Evolutionary conservation across 2,888 invertebrate species (phyloP).

Genomic region (Odontomyia ornata): DNA sequence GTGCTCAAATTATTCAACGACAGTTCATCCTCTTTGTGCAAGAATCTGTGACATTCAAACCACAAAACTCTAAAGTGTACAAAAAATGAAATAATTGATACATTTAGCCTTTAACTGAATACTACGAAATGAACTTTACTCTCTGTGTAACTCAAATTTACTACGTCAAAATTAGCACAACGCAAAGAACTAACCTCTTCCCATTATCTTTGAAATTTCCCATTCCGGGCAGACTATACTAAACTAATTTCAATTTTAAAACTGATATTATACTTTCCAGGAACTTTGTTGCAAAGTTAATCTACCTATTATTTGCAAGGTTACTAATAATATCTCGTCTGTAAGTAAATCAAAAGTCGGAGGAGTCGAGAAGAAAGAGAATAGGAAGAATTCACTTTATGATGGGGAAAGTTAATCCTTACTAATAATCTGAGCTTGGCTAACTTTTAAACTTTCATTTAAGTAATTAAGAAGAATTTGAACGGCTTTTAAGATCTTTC

Average conservation of each 20-base stretch:
- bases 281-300: constrained; percentile 11
- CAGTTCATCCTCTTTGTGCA: too few relatives aligned
- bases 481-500: background rate
- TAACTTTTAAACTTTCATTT: constrained; percentile 15
- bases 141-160: background rate
- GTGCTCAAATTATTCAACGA: too few relatives aligned
- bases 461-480: constrained; percentile 12
- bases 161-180: background rate
- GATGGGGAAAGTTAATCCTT: background rate
- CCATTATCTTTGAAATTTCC: background rate
- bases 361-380: too few relatives aligned
- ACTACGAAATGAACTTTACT: too few relatives aligned
- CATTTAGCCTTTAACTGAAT: too few relatives aligned
- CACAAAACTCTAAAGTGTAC: too few relatives aligned
- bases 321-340: background rate
- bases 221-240: background rate
- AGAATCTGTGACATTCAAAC: too few relatives aligned
- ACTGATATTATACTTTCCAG: background rate
- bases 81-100: too few relatives aligned
- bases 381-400: background rate
- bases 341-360: background rate
- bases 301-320: constrained; percentile 1
- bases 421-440: constrained; percentile 19
- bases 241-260: constrained; percentile 14
- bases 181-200: background rate